phyloP scores from a whole-genome alignment of 2,113 vertebrate species.

The Daubentonia madagascariensis region DNA sequence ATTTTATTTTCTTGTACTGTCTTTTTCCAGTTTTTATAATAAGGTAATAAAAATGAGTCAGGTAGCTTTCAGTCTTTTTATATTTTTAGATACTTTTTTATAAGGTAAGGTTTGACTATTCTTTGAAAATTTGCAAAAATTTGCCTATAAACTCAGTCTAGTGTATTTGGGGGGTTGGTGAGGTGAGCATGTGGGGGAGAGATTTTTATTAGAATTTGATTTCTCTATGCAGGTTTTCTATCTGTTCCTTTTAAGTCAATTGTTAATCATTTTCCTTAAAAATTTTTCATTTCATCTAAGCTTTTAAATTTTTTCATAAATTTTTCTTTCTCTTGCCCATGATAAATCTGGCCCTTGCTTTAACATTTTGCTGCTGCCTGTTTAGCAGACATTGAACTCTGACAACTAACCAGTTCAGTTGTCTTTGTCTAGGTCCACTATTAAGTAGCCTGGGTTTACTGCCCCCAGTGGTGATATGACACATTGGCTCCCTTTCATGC shows the following conservation, averaged over 20 bases:
- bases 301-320: background rate
- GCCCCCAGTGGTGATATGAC: too few species aligned
- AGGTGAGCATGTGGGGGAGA: background rate
- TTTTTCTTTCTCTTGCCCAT: background rate
- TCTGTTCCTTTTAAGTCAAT: background rate
- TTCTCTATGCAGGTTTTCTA: background rate
- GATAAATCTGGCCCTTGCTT: background rate
- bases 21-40: background rate
- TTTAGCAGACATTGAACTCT: background rate
- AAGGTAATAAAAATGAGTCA: constrained; percentile 42
- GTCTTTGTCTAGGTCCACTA: background rate
- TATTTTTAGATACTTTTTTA: constrained; percentile 5
- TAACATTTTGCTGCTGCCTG: background rate
- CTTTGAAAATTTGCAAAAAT: background rate
- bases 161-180: background rate
- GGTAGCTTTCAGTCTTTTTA: background rate
- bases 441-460: background rate
- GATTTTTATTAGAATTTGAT: background rate
- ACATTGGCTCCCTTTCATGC: background rate
- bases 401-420: background rate
- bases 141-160: background rate
- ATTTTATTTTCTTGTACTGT: background rate
- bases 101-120: background rate
- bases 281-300: background rate
- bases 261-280: background rate